These are phyloP conservation scores for Thymelicus lineola DNA, from an alignment of 2,888 invertebrate genomes.

Conservation along the genomic window DNA sequence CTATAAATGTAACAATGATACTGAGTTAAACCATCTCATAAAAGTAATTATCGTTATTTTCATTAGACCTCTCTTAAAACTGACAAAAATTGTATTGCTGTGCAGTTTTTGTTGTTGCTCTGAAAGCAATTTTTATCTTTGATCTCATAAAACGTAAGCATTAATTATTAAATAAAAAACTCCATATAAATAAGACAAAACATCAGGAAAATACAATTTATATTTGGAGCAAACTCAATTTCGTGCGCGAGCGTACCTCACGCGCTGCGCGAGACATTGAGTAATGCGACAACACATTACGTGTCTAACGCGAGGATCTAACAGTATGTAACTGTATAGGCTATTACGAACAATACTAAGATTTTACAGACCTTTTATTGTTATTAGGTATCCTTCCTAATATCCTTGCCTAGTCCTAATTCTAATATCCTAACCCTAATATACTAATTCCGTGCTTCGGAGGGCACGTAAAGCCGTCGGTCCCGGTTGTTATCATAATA, in stretches of 20 bases:
- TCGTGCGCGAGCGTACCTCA: constrained; percentile 20
- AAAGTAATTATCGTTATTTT: too few relatives aligned
- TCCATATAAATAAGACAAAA: background rate
- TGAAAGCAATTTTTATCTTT: background rate
- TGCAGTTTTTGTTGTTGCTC: too few relatives aligned
- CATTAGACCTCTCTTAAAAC: too few relatives aligned
- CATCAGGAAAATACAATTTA: background rate
- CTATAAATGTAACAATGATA: too few relatives aligned
- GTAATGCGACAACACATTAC: constrained; percentile 61
- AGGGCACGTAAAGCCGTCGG: too few relatives aligned
- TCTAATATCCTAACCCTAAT: too few relatives aligned
- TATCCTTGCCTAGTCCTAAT: too few relatives aligned
- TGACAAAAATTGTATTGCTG: too few relatives aligned
- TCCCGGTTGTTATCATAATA: too few relatives aligned
- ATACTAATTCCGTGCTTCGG: too few relatives aligned
- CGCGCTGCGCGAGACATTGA: constrained; percentile 62
- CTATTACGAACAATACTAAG: background rate
- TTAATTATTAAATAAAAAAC: background rate
- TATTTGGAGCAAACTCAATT: constrained; percentile 13
- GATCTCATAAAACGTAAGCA: background rate
- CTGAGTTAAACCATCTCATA: too few relatives aligned
- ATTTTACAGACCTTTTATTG: background rate
- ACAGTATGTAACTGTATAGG: background rate
- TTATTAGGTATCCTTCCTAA: too few relatives aligned
- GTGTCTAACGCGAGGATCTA: constrained; percentile 30